Conservation (phyloP, 1,140 invertebrate species). For the Drosophila lini region DNA sequence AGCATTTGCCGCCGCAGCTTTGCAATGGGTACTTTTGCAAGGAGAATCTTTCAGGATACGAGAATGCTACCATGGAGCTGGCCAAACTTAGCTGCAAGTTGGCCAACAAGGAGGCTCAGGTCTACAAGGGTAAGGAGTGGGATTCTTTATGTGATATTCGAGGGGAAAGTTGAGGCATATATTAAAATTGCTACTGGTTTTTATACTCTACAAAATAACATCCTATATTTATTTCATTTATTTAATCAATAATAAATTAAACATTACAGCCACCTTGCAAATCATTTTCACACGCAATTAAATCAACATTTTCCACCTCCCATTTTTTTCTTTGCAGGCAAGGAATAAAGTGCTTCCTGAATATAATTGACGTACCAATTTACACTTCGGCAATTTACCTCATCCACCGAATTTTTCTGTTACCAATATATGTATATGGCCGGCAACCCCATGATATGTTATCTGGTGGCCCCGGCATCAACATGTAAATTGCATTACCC, state of each 20-base stretch:
- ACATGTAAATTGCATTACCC: conserved; percentile 78
- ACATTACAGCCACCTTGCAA: background rate
- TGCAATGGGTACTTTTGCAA: conserved; percentile 96
- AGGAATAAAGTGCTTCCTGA: background rate
- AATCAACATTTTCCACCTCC: background rate
- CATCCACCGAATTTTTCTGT: conserved; percentile 41
- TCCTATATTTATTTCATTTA: background rate
- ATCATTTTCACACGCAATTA: conserved; percentile 21
- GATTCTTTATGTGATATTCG: background rate
- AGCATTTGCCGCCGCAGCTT: conserved; percentile 97
- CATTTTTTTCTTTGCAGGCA: background rate
- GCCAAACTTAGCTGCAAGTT: conserved; percentile 29
- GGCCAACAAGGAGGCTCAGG: background rate
- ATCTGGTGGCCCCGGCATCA: conserved; percentile 51
- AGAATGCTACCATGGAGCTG: conserved; percentile 8
- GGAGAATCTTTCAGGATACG: conserved; percentile 85
- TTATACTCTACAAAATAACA: background rate
- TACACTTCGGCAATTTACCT: conserved; percentile 52
- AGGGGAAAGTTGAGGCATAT: no score
- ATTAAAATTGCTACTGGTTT: background rate
- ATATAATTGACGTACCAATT: conserved; percentile 60
- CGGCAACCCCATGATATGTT: conserved; percentile 8
- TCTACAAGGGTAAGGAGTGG: background rate
- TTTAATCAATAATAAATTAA: conserved; percentile 1
- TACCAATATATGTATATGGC: conserved; percentile 8